Conservation (phyloP, 2,888 invertebrate genomes). For the Callyntrura sp. region DNA sequence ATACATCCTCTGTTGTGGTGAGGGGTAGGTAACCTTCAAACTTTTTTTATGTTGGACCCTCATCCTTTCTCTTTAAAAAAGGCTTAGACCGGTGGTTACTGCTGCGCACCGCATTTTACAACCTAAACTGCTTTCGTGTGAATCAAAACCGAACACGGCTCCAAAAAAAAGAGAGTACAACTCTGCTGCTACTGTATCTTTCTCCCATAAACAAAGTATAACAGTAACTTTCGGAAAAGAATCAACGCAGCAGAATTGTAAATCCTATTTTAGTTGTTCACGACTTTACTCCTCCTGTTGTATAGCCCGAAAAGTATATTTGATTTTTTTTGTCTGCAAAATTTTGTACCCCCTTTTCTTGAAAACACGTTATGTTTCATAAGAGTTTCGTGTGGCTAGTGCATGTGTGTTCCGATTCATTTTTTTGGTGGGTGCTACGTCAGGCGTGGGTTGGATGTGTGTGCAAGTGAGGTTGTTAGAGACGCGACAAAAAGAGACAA, state of each 20-base stretch:
- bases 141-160: slow-evolving; percentile 25
- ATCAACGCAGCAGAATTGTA: slow-evolving; percentile 62
- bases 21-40: slow-evolving; percentile 24
- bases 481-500: slow-evolving; percentile 1
- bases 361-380: not conserved
- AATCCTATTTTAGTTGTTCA: slow-evolving; percentile 72
- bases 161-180: not conserved
- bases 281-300: slow-evolving; percentile 54
- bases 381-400: not conserved
- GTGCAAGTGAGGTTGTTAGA: too few relatives aligned
- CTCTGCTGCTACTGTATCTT: not conserved
- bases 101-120: slow-evolving; percentile 14
- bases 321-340: not conserved
- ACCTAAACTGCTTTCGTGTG: slow-evolving; percentile 6
- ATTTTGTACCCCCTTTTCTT: slow-evolving; percentile 5
- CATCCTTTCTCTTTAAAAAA: not conserved
- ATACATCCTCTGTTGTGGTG: not conserved
- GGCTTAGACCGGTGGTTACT: slow-evolving; percentile 13
- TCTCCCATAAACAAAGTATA: slow-evolving; percentile 22
- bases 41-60: not conserved
- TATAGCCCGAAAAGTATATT: not conserved
- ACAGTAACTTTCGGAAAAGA: slow-evolving; percentile 26
- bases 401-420: too few relatives aligned
- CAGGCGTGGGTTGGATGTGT: too few relatives aligned
- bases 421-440: too few relatives aligned